Percentiles rank a stretch among this genome's conserved stretches.
Conservation (phyloP, 2,797 vertebrate species). For the Enteromius paludinosus region DNA sequence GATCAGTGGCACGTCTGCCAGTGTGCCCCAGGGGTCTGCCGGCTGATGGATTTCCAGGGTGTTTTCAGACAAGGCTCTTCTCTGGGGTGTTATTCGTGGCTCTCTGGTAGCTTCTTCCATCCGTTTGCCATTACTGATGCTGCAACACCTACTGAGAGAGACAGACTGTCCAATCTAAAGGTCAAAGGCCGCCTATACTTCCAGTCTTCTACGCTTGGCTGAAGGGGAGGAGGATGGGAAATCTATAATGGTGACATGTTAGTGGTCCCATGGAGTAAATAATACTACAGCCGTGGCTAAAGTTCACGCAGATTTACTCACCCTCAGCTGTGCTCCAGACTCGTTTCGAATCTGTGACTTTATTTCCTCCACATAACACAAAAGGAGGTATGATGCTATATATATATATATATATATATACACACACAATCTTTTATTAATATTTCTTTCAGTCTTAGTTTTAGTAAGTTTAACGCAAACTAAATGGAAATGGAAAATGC, state of each 20-base stretch:
- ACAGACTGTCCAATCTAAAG: conserved; percentile 36
- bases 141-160: conserved; percentile 30
- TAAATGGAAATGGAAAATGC: neutral
- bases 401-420: neutral
- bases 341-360: neutral
- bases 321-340: neutral
- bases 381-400: neutral
- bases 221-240: conserved; percentile 21
- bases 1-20: conserved; percentile 41
- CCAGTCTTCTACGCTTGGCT: neutral
- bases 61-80: conserved; percentile 23
- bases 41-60: conserved; percentile 44
- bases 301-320: conserved; percentile 9
- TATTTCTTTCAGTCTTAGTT: neutral
- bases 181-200: conserved; percentile 35
- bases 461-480: neutral
- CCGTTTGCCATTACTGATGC: conserved; percentile 24
- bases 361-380: neutral
- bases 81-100: conserved; percentile 10
- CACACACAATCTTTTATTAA: neutral
- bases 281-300: conserved; percentile 6
- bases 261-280: conserved; percentile 29
- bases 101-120: neutral
- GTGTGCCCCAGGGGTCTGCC: conserved; percentile 21
- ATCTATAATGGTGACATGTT: conserved; percentile 33